Base-by-base conservation (phyloP, 2,888 invertebrate genomes). In the Lycophotia porphyrea region DNA sequence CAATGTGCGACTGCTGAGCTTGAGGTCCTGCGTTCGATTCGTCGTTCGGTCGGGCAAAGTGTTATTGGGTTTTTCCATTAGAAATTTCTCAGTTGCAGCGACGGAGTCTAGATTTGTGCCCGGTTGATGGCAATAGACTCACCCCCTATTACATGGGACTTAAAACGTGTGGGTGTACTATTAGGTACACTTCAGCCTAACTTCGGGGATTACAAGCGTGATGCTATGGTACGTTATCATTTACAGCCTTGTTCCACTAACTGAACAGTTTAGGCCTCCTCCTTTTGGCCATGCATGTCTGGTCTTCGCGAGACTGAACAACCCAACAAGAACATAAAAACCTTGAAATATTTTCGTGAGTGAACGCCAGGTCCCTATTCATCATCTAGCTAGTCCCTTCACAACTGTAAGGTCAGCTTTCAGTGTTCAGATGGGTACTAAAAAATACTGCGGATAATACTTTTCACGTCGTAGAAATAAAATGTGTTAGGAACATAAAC, bases 401-500 rank as follows among this genome's bases (percentile, higher is more conserved):
- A 13, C n/a, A 58, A n/a, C 7, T 55, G 47, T 27, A 66, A 18
- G 64, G 39, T 64, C 64, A 71, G 42, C 39, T 64, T 55, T 49
- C 36, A 64, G 34, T 64, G 63, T 49, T 64, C 31, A 64, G 49
- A 34, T 11, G 34, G 42, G 60, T 72, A 58, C 63, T 55, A 80
- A 78, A 80, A 63, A 67, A 55, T 42, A 80, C 63, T 55, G 42
- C 42, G 21, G 7, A 31, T 64, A 68, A 68, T 68, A 68, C 39
- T 80, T 75, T 74, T 80, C 61, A 69, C 73, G 21, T 78, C 49
- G 55, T 74, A 47, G 39, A 60, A 60, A 66, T 70, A 70, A 74
- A 74, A 82, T 70, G 68, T 76, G 70, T 69, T 31, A 68, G 34
- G 55, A 65, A 71, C 69, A 64, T 84, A 71, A 71, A 74, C 42